A percentile compares a stretch with the other conserved stretches of the same genome.
Conservation (phyloP, 2,888 invertebrate genomes). For the Acronicta leporina region DNA sequence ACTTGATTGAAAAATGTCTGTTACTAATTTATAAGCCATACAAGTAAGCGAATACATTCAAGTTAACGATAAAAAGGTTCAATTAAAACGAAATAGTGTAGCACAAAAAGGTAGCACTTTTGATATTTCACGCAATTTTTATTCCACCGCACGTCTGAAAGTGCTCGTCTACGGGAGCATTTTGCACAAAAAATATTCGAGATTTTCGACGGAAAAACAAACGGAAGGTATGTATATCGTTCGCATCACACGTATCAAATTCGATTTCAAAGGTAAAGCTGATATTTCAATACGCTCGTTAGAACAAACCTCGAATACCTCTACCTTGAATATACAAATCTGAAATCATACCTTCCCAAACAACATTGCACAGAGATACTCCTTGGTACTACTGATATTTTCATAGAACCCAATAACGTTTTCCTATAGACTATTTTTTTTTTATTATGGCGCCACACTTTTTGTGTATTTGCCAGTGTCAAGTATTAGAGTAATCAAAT, state of each 20-base stretch:
- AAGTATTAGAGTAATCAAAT: too few species aligned
- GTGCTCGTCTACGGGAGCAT: conserved; percentile 5
- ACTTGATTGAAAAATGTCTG: too few species aligned
- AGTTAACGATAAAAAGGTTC: too few species aligned
- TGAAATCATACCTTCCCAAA: too few species aligned
- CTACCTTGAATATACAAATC: not conserved
- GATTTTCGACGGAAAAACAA: conserved; percentile 30
- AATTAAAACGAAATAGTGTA: conserved; percentile 15
- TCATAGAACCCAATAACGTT: too few species aligned
- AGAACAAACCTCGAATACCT: conserved; percentile 1
- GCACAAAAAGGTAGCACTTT: conserved; percentile 21
- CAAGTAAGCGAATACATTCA: too few species aligned
- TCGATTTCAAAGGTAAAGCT: conserved; percentile 33
- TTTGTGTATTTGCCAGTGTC: too few species aligned
- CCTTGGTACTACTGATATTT: too few species aligned
- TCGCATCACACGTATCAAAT: conserved; percentile 37
- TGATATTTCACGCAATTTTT: conserved; percentile 33
- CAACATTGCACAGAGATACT: too few species aligned
- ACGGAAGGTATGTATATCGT: conserved; percentile 17
- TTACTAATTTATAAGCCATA: too few species aligned
- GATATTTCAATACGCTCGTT: conserved; percentile 26
- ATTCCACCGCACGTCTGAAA: conserved; percentile 21
- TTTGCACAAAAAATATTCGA: conserved; percentile 23
- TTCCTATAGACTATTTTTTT: too few species aligned
- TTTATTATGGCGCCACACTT: too few species aligned